phyloP scores from a whole-genome alignment of 2,797 vertebrate species.

The Anguilla marmorata region DNA sequence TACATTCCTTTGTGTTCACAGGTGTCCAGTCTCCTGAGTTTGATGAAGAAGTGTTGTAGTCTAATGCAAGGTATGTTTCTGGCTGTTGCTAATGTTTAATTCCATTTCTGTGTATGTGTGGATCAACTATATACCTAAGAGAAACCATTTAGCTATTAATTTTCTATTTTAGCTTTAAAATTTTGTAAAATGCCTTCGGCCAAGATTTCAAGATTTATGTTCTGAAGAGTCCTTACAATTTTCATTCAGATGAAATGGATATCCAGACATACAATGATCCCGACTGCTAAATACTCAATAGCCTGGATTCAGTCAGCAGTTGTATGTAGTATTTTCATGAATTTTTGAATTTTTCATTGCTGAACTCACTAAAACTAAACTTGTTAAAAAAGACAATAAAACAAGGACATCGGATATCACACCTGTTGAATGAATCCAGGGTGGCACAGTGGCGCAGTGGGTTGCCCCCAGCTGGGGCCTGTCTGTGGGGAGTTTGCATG shows the following conservation, averaged over 20 bases:
- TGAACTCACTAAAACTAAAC: too few relatives aligned
- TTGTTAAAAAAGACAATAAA: too few relatives aligned
- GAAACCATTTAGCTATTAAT: not conserved
- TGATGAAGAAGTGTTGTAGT: not conserved
- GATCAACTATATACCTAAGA: not conserved
- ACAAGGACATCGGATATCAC: too few relatives aligned
- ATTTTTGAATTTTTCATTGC: too few relatives aligned
- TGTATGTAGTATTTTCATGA: too few relatives aligned
- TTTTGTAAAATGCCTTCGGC: not conserved
- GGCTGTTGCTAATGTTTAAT: not conserved
- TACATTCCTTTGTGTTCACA: slow-evolving; percentile 2
- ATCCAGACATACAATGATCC: not conserved
- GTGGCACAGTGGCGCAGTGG: too few relatives aligned
- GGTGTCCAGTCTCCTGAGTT: not conserved
- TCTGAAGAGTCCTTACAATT: not conserved
- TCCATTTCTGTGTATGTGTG: not conserved
- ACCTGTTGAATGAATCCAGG: too few relatives aligned
- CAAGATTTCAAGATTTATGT: not conserved
- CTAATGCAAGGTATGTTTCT: slow-evolving; percentile 22
- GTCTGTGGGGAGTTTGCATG: too few relatives aligned
- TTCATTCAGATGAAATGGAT: not conserved
- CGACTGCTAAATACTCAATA: not conserved
- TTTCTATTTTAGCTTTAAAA: not conserved
- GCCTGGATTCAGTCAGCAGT: not conserved
- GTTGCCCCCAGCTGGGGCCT: too few relatives aligned